Percentiles rank a stretch among this genome's conserved stretches.
Evolutionary conservation across 2,888 invertebrate species (phyloP).

Genomic region (Diogma glabrata): DNA sequence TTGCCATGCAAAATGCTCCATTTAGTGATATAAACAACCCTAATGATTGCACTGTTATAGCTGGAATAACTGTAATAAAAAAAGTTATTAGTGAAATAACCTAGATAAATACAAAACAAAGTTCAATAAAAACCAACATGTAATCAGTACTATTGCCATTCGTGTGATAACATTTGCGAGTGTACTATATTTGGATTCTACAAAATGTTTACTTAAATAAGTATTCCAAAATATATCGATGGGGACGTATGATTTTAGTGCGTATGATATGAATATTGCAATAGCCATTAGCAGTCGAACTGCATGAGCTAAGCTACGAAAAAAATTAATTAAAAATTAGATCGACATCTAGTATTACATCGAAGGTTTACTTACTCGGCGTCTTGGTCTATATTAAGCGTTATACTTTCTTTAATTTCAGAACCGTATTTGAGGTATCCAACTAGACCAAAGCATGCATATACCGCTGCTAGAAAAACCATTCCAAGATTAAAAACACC

Average conservation of each 20-base stretch:
- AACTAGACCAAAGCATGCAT: too few species aligned
- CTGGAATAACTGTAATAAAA: constrained; percentile 53
- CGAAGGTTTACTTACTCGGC: too few species aligned
- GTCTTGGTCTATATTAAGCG: too few species aligned
- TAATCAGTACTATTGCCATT: constrained; percentile 42
- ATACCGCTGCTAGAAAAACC: too few species aligned
- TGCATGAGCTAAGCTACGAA: constrained; percentile 47
- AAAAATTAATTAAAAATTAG: background rate
- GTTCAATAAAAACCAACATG: constrained; percentile 41
- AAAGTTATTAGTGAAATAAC: background rate
- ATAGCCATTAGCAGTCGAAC: constrained; percentile 50
- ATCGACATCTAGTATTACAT: too few species aligned
- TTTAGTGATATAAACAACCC: constrained; percentile 65
- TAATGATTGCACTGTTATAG: constrained; percentile 55
- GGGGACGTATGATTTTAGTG: constrained; percentile 82
- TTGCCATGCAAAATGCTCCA: constrained; percentile 61
- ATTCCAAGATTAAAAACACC: too few species aligned
- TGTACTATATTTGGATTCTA: constrained; percentile 31
- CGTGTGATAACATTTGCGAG: constrained; percentile 43
- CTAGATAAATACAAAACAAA: background rate
- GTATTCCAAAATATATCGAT: constrained; percentile 62
- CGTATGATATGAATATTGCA: constrained; percentile 71
- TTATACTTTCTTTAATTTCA: too few species aligned
- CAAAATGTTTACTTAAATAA: constrained; percentile 34
- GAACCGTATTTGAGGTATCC: too few species aligned